Evolutionary conservation across 1,140 invertebrate genomes (phyloP), one percentile per base, ranked within the genome.

Genomic region (Homarus americanus): DNA sequence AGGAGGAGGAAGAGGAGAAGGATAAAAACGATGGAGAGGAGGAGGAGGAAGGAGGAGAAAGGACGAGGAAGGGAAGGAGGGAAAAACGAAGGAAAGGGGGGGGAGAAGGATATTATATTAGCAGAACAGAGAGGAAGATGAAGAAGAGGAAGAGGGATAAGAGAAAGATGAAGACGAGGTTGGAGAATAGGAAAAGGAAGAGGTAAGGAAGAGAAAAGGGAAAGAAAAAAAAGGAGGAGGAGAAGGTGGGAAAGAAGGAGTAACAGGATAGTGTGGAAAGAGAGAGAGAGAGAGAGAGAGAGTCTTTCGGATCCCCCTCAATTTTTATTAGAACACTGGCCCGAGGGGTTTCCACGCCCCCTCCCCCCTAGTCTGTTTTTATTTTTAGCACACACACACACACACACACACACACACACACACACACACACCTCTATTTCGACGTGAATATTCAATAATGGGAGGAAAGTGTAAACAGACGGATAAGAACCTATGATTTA

Each of bases 381-480:
- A n/a, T n/a, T n/a, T n/a, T n/a, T n/a, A 40, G 72, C n/a, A 73
- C 72, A 32, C 38, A 78, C 75, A 78, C 38, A 41, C 75, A 78
- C 36, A 38, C 38, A 78, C 75, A 40, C 38, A 78, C 36, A 78
- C 4, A 3, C 28, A 69, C n/a, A 32, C 63, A 66, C 24, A 66
- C 75, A 66, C 63, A 28, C 63, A 10, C 24, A 69, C n/a, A 69
- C 63, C 24, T 28, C 63, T 69, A 12, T 7, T n/a, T n/a, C n/a
- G n/a, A n/a, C n/a, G n/a, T n/a, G n/a, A n/a, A n/a, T n/a, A n/a
- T n/a, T n/a, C n/a, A n/a, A n/a, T n/a, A n/a, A n/a, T n/a, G n/a
- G n/a, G n/a, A n/a, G n/a, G n/a, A n/a, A n/a, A n/a, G n/a, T n/a
- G n/a, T n/a, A n/a, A n/a, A n/a, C n/a, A n/a, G n/a, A n/a, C n/a